These are phyloP conservation scores for Stenopsyche tienmushanensis DNA, from an alignment of 1,140 invertebrate genomes.

Conservation along the genomic window DNA sequence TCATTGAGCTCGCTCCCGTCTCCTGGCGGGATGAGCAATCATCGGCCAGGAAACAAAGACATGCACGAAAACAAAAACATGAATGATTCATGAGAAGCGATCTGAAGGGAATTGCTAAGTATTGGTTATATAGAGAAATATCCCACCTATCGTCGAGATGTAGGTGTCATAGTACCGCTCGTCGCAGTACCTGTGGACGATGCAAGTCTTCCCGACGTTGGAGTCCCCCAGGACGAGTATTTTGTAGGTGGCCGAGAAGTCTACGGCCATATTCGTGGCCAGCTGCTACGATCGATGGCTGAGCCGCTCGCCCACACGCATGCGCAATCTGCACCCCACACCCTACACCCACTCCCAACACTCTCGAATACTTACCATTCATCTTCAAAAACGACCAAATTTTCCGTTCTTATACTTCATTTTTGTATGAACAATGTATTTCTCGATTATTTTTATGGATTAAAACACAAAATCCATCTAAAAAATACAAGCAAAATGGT, in stretches of 20 bases:
- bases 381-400: not conserved
- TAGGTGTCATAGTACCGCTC: constrained; percentile 89
- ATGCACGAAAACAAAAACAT: too few relatives aligned
- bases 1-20: too few relatives aligned
- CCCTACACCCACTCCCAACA: not conserved
- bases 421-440: too few relatives aligned
- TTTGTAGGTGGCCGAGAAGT: constrained; percentile 82
- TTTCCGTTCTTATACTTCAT: too few relatives aligned
- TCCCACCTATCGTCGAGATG: constrained; percentile 91
- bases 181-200: constrained; percentile 87
- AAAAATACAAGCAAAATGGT: too few relatives aligned
- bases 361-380: not conserved
- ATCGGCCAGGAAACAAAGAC: too few relatives aligned
- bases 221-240: constrained; percentile 86
- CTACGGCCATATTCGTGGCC: constrained; percentile 68
- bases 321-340: not conserved
- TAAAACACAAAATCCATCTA: too few relatives aligned
- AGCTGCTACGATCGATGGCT: not conserved
- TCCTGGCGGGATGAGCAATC: too few relatives aligned
- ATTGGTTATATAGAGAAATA: too few relatives aligned
- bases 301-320: not conserved
- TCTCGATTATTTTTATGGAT: too few relatives aligned
- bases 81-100: too few relatives aligned
- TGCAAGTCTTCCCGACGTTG: constrained; percentile 90
- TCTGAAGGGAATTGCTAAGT: too few relatives aligned